Evolutionary conservation across 2,888 invertebrate genomes (phyloP).

Genomic region (Gastracanthus pulcherrimus): DNA sequence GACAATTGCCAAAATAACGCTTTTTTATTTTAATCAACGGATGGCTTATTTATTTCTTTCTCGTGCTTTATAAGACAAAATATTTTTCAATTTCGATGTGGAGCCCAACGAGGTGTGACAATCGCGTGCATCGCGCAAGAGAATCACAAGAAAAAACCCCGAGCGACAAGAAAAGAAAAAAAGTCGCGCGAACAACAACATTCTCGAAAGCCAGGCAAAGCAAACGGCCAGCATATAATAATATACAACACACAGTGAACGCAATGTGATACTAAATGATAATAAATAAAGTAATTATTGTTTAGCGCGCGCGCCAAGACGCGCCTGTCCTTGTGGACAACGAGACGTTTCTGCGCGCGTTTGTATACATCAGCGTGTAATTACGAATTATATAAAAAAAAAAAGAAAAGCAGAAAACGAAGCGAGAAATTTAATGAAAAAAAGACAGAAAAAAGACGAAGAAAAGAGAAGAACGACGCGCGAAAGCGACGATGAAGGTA

Average conservation of each 20-base stretch:
- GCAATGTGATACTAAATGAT: constrained; percentile 78
- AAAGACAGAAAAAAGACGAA: background rate
- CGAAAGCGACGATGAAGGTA: constrained; percentile 13
- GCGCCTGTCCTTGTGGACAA: constrained; percentile 60
- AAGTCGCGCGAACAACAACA: background rate
- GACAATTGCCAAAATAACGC: background rate
- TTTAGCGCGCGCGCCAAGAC: constrained; percentile 71
- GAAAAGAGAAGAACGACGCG: background rate
- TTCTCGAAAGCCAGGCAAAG: constrained; percentile 68
- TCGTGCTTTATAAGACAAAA: no score
- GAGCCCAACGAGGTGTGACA: constrained; percentile 12
- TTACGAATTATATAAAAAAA: constrained; percentile 38
- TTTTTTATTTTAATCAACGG: background rate
- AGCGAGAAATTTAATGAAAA: background rate
- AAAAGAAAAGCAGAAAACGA: constrained; percentile 2
- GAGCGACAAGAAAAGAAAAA: background rate
- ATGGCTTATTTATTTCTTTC: background rate
- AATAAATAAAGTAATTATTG: constrained; percentile 76
- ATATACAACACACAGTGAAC: constrained; percentile 70
- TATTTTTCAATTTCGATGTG: constrained; percentile 4
- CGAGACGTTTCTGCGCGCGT: constrained; percentile 28
- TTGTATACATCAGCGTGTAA: constrained; percentile 54
- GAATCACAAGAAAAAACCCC: constrained; percentile 6
- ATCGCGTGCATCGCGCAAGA: constrained; percentile 3
- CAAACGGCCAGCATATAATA: constrained; percentile 72